Conservation (phyloP, 2,797 vertebrate genomes). For the Peromyscus attwateri region DNA sequence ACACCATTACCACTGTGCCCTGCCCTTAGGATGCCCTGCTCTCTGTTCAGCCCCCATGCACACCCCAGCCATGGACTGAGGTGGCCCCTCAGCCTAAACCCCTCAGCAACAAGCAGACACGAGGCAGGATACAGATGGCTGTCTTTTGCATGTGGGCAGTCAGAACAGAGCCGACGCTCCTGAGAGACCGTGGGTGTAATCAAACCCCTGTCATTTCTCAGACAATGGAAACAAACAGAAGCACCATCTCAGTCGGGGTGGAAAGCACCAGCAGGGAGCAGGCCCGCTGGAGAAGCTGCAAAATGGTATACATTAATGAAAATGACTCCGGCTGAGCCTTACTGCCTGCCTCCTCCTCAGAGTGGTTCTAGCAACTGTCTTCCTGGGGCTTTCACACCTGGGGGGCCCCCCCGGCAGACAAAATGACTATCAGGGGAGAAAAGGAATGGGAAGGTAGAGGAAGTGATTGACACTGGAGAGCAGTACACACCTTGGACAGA, state of each 20-base stretch:
- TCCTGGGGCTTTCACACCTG: not conserved
- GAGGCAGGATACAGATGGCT: constrained; percentile 43
- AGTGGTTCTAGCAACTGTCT: not conserved
- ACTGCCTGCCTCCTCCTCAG: not conserved
- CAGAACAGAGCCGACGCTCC: constrained; percentile 45
- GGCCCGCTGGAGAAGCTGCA: constrained; percentile 68
- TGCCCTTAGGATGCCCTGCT: not conserved
- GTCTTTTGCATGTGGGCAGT: constrained; percentile 70
- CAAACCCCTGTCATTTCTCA: constrained; percentile 73
- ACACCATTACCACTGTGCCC: not conserved
- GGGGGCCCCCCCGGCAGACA: not conserved
- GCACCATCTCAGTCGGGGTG: constrained; percentile 69
- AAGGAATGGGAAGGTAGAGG: not conserved
- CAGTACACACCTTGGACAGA: not conserved
- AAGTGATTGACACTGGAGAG: not conserved
- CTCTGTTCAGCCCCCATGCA: not conserved
- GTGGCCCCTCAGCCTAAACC: not conserved
- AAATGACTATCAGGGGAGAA: not conserved
- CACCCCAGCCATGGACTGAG: not conserved
- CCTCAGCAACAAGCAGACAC: not conserved
- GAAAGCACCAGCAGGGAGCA: constrained; percentile 74
- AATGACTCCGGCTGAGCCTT: not conserved
- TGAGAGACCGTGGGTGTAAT: constrained; percentile 75
- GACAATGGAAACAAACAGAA: constrained; percentile 84
- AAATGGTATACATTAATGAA: constrained; percentile 70